Evolutionary conservation across 2,797 vertebrate genomes (phyloP).

Genomic region (Sebastes steindachneri): DNA sequence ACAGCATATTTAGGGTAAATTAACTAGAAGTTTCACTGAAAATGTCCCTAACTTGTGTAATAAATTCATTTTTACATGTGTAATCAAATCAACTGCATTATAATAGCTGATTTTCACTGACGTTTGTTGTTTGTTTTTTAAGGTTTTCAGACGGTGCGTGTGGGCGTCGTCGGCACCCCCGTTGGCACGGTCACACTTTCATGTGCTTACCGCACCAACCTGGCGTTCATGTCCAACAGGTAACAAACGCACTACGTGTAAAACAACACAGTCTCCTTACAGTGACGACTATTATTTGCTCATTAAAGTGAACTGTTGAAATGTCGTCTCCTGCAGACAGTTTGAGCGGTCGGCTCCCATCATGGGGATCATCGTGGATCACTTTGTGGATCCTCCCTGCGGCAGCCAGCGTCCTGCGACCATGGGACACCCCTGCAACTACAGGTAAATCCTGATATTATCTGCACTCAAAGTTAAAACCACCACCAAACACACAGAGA

Average conservation of each 20-base stretch:
- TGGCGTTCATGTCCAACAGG: conserved; percentile 98
- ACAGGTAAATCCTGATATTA: conserved; percentile 58
- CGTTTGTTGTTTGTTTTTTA: neutral
- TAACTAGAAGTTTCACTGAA: neutral
- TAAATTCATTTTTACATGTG: neutral
- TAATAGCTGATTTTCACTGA: neutral
- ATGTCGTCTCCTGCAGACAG: conserved; percentile 83
- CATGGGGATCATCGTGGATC: conserved; percentile 99
- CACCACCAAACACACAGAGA: neutral
- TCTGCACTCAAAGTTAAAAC: neutral
- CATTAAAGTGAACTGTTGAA: neutral
- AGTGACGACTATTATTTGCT: neutral
- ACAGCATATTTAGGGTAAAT: neutral
- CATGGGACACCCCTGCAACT: conserved; percentile 80
- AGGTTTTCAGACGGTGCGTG: conserved; percentile 98
- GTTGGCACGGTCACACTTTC: conserved; percentile 96
- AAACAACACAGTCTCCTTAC: neutral
- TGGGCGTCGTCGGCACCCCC: conserved; percentile 96
- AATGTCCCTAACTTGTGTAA: neutral
- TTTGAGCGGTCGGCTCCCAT: conserved; percentile 96
- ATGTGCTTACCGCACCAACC: conserved; percentile 97
- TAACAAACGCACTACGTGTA: conserved; percentile 56
- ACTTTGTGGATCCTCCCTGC: conserved; percentile 96
- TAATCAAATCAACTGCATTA: neutral
- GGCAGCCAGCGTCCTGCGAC: conserved; percentile 85